Percentiles rank a stretch among this genome's conserved stretches.
phyloP scores from a whole-genome alignment of 2,797 vertebrate genomes.

The Acanthopagrus latus region DNA sequence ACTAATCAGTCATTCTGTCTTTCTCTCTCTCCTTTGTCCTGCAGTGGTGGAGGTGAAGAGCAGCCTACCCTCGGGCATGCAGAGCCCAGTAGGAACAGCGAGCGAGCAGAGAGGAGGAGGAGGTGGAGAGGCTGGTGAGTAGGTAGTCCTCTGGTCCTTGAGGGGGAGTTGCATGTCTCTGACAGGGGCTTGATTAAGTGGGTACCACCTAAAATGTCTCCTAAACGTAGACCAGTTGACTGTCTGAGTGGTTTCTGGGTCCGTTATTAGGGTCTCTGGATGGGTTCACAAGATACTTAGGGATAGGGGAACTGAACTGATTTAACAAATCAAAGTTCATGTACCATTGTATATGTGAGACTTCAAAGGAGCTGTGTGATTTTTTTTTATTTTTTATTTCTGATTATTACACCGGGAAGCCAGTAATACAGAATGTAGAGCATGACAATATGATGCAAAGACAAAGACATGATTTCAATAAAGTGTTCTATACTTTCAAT shows the following conservation, averaged over 20 bases:
- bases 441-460: neutral
- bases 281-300: neutral
- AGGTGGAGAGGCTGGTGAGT: conserved; percentile 73
- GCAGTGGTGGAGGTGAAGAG: conserved; percentile 90
- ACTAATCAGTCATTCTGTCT: conserved; percentile 45
- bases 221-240: conserved; percentile 15
- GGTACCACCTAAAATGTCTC: neutral
- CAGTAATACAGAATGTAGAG: neutral
- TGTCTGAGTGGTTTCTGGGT: neutral
- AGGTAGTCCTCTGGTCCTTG: conserved; percentile 50
- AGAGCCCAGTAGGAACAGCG: conserved; percentile 86
- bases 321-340: neutral
- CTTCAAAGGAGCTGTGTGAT: neutral
- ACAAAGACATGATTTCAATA: neutral
- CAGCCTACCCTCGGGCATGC: conserved; percentile 89
- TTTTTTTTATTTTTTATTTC: neutral
- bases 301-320: no score
- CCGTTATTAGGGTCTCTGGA: neutral
- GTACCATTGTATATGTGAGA: no score
- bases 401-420: neutral
- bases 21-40: conserved; percentile 29
- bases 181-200: neutral
- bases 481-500: neutral
- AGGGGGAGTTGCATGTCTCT: conserved; percentile 4
- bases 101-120: conserved; percentile 82